These are phyloP conservation scores for Acridotheres tristis DNA, from an alignment of 2,797 vertebrate genomes.

Conservation along the genomic window DNA sequence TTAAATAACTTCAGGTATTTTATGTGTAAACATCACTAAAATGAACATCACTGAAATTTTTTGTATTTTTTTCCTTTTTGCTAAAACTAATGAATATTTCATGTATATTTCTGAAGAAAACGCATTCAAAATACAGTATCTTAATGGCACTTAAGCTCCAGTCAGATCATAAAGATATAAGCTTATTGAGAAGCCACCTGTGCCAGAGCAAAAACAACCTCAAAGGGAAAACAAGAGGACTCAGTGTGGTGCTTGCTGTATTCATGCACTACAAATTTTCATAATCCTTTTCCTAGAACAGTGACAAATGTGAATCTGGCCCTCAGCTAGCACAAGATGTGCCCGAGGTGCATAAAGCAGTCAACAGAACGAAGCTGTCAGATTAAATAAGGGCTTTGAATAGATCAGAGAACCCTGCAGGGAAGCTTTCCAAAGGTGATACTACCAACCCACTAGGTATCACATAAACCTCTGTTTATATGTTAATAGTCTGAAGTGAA, in stretches of 20 bases:
- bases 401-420: not conserved
- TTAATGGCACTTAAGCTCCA: not conserved
- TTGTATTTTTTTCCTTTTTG: not conserved
- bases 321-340: not conserved
- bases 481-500: not conserved
- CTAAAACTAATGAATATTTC: not conserved
- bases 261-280: not conserved
- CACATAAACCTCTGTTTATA: not conserved
- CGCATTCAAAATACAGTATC: not conserved
- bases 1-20: not conserved
- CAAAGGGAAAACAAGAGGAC: not conserved
- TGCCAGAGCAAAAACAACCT: not conserved
- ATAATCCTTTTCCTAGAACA: not conserved
- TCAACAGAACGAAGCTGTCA: not conserved
- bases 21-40: not conserved
- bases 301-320: not conserved
- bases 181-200: not conserved
- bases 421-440: constrained; percentile 14
- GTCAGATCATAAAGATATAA: not conserved
- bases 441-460: not conserved
- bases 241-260: not conserved
- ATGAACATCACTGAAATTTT: not conserved
- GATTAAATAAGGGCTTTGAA: constrained; percentile 8
- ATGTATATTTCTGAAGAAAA: not conserved
- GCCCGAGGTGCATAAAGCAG: not conserved